Percentiles rank a stretch among this genome's conserved stretches.
Evolutionary conservation across 2,888 invertebrate species (phyloP).

Genomic region (Parnassius orleans): DNA sequence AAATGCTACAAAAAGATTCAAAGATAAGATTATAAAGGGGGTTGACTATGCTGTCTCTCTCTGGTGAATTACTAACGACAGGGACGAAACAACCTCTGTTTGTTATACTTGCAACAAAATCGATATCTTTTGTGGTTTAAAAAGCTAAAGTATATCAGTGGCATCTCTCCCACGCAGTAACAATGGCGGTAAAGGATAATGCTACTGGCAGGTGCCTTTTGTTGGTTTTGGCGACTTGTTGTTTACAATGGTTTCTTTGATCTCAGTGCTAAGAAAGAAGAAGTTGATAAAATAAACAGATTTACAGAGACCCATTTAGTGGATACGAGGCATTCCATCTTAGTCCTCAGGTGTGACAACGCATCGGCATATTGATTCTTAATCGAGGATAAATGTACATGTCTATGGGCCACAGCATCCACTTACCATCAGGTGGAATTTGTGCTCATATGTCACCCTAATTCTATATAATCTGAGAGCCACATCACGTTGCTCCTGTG

Average conservation of each 20-base stretch:
- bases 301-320: too few relatives aligned
- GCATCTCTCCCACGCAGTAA: constrained; percentile 20
- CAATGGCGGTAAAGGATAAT: constrained; percentile 20
- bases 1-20: constrained; percentile 8
- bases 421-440: too few relatives aligned
- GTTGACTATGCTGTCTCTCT: background rate
- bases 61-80: background rate
- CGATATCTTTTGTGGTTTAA: constrained; percentile 14
- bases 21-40: constrained; percentile 1
- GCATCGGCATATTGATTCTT: too few relatives aligned
- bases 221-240: background rate
- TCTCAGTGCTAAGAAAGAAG: background rate
- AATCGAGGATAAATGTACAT: too few relatives aligned
- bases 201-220: constrained; percentile 12
- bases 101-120: constrained; percentile 20
- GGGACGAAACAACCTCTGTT: background rate
- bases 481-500: too few relatives aligned
- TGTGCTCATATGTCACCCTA: too few relatives aligned
- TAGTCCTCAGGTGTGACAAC: too few relatives aligned
- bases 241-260: constrained; percentile 1
- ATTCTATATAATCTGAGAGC: too few relatives aligned
- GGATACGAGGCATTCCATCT: too few relatives aligned
- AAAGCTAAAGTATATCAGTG: constrained; percentile 1
- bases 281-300: constrained; percentile 14
- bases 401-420: too few relatives aligned